A percentile compares a stretch with the other conserved stretches of the same genome.
Conservation (phyloP, 53 echinoderm and acorn worm genomes). For the Pentamera pediparva region DNA sequence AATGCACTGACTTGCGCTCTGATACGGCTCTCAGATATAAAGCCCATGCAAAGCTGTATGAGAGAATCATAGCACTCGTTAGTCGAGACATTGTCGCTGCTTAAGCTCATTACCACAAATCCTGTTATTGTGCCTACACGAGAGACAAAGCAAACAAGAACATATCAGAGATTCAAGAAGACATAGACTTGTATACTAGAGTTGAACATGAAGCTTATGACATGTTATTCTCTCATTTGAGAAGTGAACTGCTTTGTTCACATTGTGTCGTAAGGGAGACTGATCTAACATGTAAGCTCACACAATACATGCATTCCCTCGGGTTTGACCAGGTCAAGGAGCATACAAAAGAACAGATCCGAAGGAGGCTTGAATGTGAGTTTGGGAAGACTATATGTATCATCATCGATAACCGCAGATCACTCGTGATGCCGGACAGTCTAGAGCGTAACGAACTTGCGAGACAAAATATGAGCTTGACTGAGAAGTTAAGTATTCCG, state of each 20-base stretch:
- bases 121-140: constrained; percentile 37
- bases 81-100: constrained; percentile 38
- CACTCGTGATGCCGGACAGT: not conserved
- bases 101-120: constrained; percentile 42
- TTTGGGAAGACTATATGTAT: constrained; percentile 26
- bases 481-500: not conserved
- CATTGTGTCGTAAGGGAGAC: constrained; percentile 15
- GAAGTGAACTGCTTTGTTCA: constrained; percentile 4
- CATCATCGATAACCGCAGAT: not conserved
- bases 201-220: constrained; percentile 4
- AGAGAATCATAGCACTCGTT: constrained; percentile 25
- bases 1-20: constrained; percentile 34
- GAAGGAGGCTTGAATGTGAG: constrained; percentile 31
- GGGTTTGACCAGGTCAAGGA: constrained; percentile 2
- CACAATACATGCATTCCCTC: constrained; percentile 4
- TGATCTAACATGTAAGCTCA: constrained; percentile 26
- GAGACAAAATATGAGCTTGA: not conserved
- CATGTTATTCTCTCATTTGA: constrained; percentile 25
- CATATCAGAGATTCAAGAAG: not conserved
- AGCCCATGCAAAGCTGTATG: constrained; percentile 30
- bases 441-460: not conserved
- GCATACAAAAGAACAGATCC: constrained; percentile 33
- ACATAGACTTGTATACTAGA: not conserved
- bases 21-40: constrained; percentile 19
- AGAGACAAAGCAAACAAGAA: not conserved